Percentiles rank a stretch among this genome's conserved stretches.
Conservation (phyloP, 2,113 vertebrate species). For the Campylomormyrus tamandua region DNA sequence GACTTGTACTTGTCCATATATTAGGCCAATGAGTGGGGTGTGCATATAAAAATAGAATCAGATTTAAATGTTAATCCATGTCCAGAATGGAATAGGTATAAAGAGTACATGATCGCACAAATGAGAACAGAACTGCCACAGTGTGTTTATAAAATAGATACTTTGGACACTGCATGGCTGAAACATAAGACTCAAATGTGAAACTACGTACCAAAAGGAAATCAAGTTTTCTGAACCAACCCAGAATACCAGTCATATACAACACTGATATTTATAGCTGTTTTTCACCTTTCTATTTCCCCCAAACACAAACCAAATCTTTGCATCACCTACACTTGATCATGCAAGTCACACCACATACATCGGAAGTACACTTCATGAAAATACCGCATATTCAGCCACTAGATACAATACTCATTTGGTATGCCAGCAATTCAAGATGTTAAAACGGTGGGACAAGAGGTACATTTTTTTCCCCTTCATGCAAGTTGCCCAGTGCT, state of each 20-base stretch:
- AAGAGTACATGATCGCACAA: background rate
- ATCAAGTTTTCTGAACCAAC: background rate
- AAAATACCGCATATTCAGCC: background rate
- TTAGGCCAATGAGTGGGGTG: background rate
- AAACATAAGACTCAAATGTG: background rate
- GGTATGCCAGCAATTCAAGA: slow-evolving; percentile 9
- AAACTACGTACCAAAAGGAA: background rate
- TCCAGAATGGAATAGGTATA: background rate
- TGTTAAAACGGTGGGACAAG: slow-evolving; percentile 5
- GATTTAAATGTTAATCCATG: background rate
- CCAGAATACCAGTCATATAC: background rate
- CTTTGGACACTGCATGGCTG: background rate
- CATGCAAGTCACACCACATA: background rate
- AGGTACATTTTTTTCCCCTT: background rate
- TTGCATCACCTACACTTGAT: background rate
- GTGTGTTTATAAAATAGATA: background rate
- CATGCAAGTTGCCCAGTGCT: slow-evolving; percentile 16
- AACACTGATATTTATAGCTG: background rate
- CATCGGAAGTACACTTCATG: background rate
- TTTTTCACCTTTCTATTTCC: background rate
- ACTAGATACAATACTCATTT: background rate
- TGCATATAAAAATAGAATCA: background rate
- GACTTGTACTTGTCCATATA: background rate
- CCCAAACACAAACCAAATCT: background rate
- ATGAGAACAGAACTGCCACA: background rate